Percentiles rank a stretch among this genome's conserved stretches.
Conservation (phyloP, 2,113 vertebrate genomes). For the Oncorhynchus keta region DNA sequence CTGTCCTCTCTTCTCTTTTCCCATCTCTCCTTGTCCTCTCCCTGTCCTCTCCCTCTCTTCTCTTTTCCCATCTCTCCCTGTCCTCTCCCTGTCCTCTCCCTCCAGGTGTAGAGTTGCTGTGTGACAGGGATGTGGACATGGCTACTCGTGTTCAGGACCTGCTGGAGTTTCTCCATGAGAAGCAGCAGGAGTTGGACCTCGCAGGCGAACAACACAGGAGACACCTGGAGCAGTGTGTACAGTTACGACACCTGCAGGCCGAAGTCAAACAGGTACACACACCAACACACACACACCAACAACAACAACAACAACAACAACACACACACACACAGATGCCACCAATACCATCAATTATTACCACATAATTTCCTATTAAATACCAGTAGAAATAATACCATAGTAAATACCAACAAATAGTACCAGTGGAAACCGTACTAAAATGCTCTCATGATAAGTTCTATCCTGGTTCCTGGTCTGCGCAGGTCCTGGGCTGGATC, state of each 20-base stretch:
- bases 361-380: no score
- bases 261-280: slow-evolving; percentile 94
- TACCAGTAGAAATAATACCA: no score
- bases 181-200: slow-evolving; percentile 93
- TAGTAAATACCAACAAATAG: no score
- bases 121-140: slow-evolving; percentile 96
- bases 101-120: slow-evolving; percentile 92
- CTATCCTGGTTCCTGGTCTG: neutral
- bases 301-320: no score
- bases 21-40: neutral
- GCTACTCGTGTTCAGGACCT: slow-evolving; percentile 93
- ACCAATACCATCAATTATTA: no score
- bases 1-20: neutral
- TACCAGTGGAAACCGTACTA: no score
- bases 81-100: neutral
- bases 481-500: slow-evolving; percentile 96
- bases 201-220: slow-evolving; percentile 93
- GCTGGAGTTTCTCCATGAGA: slow-evolving; percentile 96
- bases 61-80: neutral
- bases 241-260: slow-evolving; percentile 95
- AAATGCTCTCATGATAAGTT: no score
- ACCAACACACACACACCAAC: no score
- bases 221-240: slow-evolving; percentile 96
- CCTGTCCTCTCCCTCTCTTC: neutral
- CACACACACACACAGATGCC: neutral